Evolutionary conservation across 2,113 vertebrate genomes (phyloP).

Genomic region (Callopanchax toddi): DNA sequence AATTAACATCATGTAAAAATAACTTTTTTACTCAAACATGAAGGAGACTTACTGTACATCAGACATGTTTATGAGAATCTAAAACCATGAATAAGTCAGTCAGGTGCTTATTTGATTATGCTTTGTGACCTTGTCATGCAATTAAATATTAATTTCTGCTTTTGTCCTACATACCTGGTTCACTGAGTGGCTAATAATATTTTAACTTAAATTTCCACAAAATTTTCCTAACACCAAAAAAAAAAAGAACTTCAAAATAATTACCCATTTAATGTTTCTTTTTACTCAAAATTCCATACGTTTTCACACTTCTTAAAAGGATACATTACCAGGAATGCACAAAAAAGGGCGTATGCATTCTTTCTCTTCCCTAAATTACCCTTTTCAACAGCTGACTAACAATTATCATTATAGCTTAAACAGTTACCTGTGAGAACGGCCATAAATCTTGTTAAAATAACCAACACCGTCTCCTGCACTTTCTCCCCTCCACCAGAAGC

Average conservation of each 20-base stretch:
- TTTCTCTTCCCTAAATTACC: constrained; percentile 78
- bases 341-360: constrained; percentile 54
- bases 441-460: constrained; percentile 99
- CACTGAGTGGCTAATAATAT: constrained; percentile 75
- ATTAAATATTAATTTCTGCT: constrained; percentile 70
- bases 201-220: constrained; percentile 71
- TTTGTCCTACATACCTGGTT: constrained; percentile 76
- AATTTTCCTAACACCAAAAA: constrained; percentile 54
- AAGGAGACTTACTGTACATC: too few species aligned
- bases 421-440: constrained; percentile 90
- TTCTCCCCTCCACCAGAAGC: constrained; percentile 84
- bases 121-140: constrained; percentile 77
- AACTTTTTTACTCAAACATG: constrained; percentile 3
- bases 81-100: constrained; percentile 64
- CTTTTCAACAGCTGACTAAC: constrained; percentile 89
- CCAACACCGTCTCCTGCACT: constrained; percentile 87
- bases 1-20: constrained; percentile 4
- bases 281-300: constrained; percentile 17
- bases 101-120: constrained; percentile 71
- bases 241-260: constrained; percentile 64
- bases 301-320: constrained; percentile 62
- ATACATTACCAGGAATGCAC: constrained; percentile 33
- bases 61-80: constrained; percentile 7
- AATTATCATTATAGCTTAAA: constrained; percentile 93
- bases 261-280: constrained; percentile 7